Conservation (phyloP, 2,113 vertebrate genomes). For the Petrocephalus zakoni region DNA sequence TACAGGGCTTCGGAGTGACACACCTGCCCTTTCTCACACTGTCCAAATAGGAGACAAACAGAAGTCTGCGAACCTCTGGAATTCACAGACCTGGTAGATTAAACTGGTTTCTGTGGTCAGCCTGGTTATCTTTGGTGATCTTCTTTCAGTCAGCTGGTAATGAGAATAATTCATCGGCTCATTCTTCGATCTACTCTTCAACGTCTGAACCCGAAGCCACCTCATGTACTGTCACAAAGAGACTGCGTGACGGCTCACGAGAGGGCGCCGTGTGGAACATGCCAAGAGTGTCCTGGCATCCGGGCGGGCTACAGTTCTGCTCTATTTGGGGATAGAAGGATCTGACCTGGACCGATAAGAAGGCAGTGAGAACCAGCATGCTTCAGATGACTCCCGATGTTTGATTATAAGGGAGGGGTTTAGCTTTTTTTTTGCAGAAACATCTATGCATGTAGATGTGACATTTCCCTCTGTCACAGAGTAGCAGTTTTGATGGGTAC, state of each 20-base stretch:
- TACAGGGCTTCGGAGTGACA: background rate
- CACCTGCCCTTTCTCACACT: background rate
- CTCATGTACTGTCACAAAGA: background rate
- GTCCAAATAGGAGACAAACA: background rate
- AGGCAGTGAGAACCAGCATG: background rate
- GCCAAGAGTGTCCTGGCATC: background rate
- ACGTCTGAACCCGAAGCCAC: background rate
- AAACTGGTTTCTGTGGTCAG: background rate
- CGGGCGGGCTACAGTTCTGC: background rate
- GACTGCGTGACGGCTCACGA: background rate
- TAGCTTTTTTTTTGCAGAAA: background rate
- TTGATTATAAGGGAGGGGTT: background rate
- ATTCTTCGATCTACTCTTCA: background rate
- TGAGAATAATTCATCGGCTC: background rate
- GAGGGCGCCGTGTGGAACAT: background rate
- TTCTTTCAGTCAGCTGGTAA: background rate
- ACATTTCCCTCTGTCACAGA: background rate
- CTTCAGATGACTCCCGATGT: background rate
- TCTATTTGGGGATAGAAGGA: background rate
- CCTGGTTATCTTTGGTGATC: background rate
- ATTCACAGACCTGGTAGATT: background rate
- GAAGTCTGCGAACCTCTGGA: background rate
- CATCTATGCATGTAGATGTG: background rate
- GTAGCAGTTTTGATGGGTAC: background rate
- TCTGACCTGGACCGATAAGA: too few species aligned